A percentile compares a stretch with the other conserved stretches of the same genome.
These are phyloP conservation scores for Rhabditoides inermis DNA, from an alignment of 2,888 invertebrate species.

Conservation along the genomic window DNA sequence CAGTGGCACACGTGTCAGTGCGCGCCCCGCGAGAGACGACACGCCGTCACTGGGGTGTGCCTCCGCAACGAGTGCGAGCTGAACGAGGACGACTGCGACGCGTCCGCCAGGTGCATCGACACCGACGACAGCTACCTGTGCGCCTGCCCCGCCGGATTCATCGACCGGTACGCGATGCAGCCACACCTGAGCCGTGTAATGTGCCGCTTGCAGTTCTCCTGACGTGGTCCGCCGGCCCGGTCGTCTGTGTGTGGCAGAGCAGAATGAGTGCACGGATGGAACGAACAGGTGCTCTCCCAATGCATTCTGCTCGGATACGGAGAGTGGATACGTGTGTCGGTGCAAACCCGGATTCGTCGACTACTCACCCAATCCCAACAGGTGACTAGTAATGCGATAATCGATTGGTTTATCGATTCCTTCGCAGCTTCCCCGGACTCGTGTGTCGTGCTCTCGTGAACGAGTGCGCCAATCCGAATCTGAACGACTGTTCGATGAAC, in stretches of 20 bases:
- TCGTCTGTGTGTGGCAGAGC: conserved; percentile 44
- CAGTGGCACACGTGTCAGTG: conserved; percentile 50
- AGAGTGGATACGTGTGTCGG: conserved; percentile 46
- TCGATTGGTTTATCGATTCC: background rate
- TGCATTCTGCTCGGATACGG: conserved; percentile 50
- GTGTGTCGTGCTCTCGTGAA: conserved; percentile 46
- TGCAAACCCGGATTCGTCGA: conserved; percentile 52
- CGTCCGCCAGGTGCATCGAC: conserved; percentile 49
- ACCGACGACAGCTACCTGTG: conserved; percentile 46
- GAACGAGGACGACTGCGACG: conserved; percentile 48
- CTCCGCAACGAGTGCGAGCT: conserved; percentile 47
- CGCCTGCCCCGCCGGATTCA: conserved; percentile 39
- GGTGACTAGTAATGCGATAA: conserved; percentile 5
- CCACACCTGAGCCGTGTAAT: conserved; percentile 8
- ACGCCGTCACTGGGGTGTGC: conserved; percentile 50
- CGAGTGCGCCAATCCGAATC: conserved; percentile 36
- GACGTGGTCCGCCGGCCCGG: conserved; percentile 40
- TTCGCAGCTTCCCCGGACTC: conserved; percentile 33
- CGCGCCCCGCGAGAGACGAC: conserved; percentile 38
- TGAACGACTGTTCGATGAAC: conserved; percentile 44
- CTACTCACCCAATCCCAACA: conserved; percentile 49
- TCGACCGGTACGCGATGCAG: conserved; percentile 47
- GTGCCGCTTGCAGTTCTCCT: too few species aligned
- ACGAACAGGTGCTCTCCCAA: conserved; percentile 45
- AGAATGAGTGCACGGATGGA: conserved; percentile 48